Base-by-base conservation (phyloP, 2,113 vertebrate genomes). In the Heterochromis multidens region DNA sequence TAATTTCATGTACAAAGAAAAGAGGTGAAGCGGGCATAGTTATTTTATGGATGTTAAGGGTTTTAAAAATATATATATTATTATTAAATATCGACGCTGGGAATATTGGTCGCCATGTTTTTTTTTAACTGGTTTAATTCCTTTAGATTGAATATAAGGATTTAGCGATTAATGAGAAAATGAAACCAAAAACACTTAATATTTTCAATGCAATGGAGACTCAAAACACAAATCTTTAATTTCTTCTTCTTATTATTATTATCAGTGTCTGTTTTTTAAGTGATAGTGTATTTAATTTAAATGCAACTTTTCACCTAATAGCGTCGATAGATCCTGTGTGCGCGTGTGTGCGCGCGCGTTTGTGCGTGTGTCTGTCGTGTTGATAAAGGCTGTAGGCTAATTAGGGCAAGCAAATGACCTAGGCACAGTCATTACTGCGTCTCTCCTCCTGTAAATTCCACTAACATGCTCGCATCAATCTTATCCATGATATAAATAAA, bases 401-500 rank as follows among this genome's bases (percentile, higher is more conserved):
- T 97, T 96, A 96, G 95, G 95, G 96, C 23, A 60, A 61, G 23
- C 35, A 61, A 52, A 80, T 87, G 85, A 97, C 95, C 95, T 96
- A 95, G 43, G 29, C 94, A 96, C 77, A 96, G 70, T 95, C 29
- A 58, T 72, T 59, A 79, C 85, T 95, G 95, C 96, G 96, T 96
- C 93, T 96, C 96, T 96, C 95, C 93, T 67, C 94, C 94, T 95
- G 95, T 96, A 97, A 95, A 96, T 95, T 96, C 94, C 87, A 90
- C 96, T 96, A 97, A 97, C 97, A 96, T 95, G 96, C 97, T 96
- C 96, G 95, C 97, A 98, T 99, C 97, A 97, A 98, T 99, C 97
- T 98, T 97, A 95, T 94, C 95, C 96, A 95, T 95, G 96, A 97
- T 96, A 97, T 96, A 97, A 98, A 98, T 97, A 98, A 93, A 97